Evolutionary conservation across 2,797 vertebrate species (phyloP).

Genomic region (Sebastes itinus): DNA sequence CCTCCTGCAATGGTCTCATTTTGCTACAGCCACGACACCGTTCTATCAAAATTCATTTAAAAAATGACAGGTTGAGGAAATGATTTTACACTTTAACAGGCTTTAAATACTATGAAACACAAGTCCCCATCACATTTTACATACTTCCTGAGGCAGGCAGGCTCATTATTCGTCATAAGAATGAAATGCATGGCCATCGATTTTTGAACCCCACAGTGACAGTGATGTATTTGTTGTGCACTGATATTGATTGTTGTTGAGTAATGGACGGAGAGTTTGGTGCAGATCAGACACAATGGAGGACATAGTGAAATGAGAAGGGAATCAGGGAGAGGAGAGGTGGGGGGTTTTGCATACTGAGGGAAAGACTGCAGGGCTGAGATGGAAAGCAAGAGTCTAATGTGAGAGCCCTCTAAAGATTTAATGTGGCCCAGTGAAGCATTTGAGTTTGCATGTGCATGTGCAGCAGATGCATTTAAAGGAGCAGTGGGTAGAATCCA

Average conservation of each 20-base stretch:
- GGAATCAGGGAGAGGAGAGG: neutral
- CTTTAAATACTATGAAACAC: constrained; percentile 3
- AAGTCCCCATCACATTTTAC: neutral
- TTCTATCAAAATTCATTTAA: neutral
- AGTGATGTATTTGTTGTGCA: constrained; percentile 19
- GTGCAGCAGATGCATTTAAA: constrained; percentile 38
- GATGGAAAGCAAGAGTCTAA: neutral
- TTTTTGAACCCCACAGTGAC: neutral
- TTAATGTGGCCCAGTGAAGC: neutral
- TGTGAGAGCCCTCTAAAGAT: constrained; percentile 4
- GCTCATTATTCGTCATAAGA: neutral
- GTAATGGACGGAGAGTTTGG: constrained; percentile 1
- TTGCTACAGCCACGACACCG: neutral
- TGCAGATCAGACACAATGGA: neutral
- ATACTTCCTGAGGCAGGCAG: neutral
- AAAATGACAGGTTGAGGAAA: neutral
- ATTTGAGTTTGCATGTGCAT: constrained; percentile 17
- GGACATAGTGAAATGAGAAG: neutral
- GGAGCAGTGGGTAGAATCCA: no score
- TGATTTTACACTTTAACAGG: neutral
- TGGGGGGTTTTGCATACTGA: neutral
- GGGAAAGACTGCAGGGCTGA: neutral
- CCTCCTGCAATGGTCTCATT: neutral
- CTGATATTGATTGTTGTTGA: constrained; percentile 32
- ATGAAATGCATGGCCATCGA: constrained; percentile 10